These are phyloP conservation scores for Dasypolia templi DNA, from an alignment of 2,888 invertebrate species.

Conservation along the genomic window DNA sequence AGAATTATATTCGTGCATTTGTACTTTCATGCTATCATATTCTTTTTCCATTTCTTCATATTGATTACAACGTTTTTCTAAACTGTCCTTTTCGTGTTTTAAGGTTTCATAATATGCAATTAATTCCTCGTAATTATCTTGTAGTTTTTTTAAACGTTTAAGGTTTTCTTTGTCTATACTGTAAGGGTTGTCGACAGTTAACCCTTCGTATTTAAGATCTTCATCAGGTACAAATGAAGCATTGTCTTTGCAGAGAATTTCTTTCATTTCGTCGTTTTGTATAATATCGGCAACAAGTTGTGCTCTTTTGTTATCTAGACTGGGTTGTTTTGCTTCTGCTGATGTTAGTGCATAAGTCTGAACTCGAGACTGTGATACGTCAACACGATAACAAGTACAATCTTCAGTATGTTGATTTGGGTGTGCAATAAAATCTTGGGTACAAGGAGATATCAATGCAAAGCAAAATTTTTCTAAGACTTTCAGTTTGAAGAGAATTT, in stretches of 20 bases:
- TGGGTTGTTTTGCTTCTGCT: conserved; percentile 69
- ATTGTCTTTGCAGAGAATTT: conserved; percentile 80
- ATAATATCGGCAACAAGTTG: conserved; percentile 87
- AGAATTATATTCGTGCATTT: conserved; percentile 81
- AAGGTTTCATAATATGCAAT: conserved; percentile 82
- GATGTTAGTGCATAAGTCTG: conserved; percentile 79
- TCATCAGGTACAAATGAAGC: conserved; percentile 64
- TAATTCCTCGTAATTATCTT: conserved; percentile 83
- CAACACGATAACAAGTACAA: conserved; percentile 81
- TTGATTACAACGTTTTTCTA: conserved; percentile 77
- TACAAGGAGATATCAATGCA: conserved; percentile 85
- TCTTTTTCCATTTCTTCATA: conserved; percentile 82
- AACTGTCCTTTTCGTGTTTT: conserved; percentile 80
- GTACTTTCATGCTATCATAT: conserved; percentile 75
- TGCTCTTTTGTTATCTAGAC: conserved; percentile 80
- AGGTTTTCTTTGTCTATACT: conserved; percentile 81
- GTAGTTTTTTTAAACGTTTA: conserved; percentile 82
- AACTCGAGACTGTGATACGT: conserved; percentile 70
- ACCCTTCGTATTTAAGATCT: conserved; percentile 68
- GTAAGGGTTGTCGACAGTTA: conserved; percentile 70
- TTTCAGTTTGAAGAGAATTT: conserved; percentile 85
- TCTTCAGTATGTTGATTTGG: conserved; percentile 50
- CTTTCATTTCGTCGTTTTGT: conserved; percentile 85
- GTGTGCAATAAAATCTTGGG: conserved; percentile 71
- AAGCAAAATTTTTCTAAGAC: conserved; percentile 85